A percentile compares a stretch with the other conserved stretches of the same genome.
These are phyloP conservation scores for Tenodera sinensis DNA, from an alignment of 2,888 invertebrate genomes.

Conservation along the genomic window DNA sequence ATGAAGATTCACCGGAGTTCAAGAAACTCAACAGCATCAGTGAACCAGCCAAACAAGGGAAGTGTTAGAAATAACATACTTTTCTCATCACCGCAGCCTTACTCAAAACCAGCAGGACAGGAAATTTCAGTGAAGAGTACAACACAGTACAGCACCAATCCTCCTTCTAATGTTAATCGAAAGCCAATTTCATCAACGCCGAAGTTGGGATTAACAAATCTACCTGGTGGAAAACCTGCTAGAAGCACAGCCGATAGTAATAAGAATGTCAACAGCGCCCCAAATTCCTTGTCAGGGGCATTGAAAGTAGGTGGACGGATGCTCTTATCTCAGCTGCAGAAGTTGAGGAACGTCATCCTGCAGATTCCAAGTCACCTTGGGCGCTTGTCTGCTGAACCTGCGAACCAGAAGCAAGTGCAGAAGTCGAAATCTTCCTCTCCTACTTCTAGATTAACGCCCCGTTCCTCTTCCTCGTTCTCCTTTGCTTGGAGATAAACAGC, in stretches of 20 bases:
- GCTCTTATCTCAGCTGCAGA: neutral
- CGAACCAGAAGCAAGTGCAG: neutral
- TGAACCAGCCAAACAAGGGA: too few relatives aligned
- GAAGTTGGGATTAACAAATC: neutral
- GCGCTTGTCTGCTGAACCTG: neutral
- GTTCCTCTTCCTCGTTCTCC: too few relatives aligned
- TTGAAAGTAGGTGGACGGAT: neutral
- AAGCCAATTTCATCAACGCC: neutral
- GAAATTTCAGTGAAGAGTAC: neutral
- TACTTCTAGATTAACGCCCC: too few relatives aligned
- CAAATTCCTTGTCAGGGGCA: neutral
- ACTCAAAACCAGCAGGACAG: neutral
- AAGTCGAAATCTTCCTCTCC: neutral
- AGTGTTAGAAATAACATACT: neutral
- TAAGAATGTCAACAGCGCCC: too few relatives aligned
- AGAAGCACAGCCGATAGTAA: too few relatives aligned
- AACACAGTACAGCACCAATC: too few relatives aligned
- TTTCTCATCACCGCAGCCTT: neutral
- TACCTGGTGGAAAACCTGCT: too few relatives aligned
- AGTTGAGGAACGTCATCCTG: neutral
- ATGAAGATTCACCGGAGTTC: neutral
- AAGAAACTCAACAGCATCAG: neutral
- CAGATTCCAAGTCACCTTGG: neutral
- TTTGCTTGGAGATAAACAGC: too few relatives aligned
- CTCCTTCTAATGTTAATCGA: neutral